Conservation (phyloP, 1,140 invertebrate species). For the Heliconius hermathena region DNA sequence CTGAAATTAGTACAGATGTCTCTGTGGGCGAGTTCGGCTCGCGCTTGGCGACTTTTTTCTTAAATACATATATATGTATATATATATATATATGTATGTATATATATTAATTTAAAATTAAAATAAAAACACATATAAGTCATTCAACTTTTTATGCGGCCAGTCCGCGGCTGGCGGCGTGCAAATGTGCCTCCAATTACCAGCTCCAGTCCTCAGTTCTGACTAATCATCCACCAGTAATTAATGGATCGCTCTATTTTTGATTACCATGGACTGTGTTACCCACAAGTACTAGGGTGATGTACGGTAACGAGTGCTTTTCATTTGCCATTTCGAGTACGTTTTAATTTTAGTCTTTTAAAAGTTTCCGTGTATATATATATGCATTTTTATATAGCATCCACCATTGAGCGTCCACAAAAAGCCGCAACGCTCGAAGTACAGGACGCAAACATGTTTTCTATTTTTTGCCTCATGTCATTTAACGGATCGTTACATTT, state of each 20-base stretch:
- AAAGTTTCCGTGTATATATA: background rate
- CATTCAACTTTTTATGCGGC: constrained; percentile 32
- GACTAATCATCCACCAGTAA: constrained; percentile 58
- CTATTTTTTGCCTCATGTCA: constrained; percentile 8
- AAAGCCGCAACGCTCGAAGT: background rate
- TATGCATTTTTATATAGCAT: background rate
- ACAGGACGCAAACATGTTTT: background rate
- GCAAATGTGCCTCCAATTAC: constrained; percentile 71
- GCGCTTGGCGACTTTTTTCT: too few species aligned
- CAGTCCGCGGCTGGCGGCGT: constrained; percentile 44
- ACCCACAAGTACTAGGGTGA: constrained; percentile 20
- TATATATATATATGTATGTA: too few species aligned
- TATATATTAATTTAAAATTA: background rate
- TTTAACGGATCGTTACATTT: constrained; percentile 20
- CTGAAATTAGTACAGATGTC: too few species aligned
- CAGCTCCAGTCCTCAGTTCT: constrained; percentile 41
- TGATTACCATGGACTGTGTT: constrained; percentile 38
- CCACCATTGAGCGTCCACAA: background rate
- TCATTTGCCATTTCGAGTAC: constrained; percentile 35
- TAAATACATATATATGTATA: too few species aligned
- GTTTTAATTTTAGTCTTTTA: constrained; percentile 30
- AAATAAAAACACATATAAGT: background rate
- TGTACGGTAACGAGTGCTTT: constrained; percentile 33
- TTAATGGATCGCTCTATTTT: constrained; percentile 61
- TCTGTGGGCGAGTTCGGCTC: too few species aligned